Percentiles rank a stretch among this genome's conserved stretches.
Evolutionary conservation across 2,888 invertebrate species (phyloP).

Genomic region (Suillia variegata): DNA sequence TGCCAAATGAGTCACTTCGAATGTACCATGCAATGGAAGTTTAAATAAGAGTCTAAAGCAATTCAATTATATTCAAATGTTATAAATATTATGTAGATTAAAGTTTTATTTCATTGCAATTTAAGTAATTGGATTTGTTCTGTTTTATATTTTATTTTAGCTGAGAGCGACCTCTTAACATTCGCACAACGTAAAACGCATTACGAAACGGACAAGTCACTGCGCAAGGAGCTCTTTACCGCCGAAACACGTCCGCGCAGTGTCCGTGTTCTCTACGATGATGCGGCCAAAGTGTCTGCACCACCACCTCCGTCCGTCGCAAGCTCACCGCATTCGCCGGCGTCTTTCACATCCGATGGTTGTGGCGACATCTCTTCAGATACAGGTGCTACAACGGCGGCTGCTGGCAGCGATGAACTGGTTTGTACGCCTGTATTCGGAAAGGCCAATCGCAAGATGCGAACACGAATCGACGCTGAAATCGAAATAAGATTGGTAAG

Average conservation of each 20-base stretch:
- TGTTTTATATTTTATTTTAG: too few relatives aligned
- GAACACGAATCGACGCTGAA: conserved; percentile 76
- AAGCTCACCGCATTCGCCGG: conserved; percentile 39
- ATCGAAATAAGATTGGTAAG: conserved; percentile 89
- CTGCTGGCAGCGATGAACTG: conserved; percentile 65
- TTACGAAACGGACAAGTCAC: conserved; percentile 73
- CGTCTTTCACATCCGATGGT: conserved; percentile 33
- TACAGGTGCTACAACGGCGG: conserved; percentile 36
- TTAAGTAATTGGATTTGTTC: too few relatives aligned
- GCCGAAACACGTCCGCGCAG: conserved; percentile 75
- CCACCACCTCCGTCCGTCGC: conserved; percentile 23
- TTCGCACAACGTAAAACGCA: conserved; percentile 81
- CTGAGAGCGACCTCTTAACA: conserved; percentile 88
- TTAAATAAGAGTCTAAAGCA: too few relatives aligned
- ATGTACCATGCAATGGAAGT: too few relatives aligned
- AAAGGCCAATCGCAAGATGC: conserved; percentile 71
- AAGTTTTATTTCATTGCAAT: too few relatives aligned
- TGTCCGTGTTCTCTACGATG: conserved; percentile 78
- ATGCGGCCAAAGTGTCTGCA: conserved; percentile 67
- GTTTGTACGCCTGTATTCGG: conserved; percentile 83
- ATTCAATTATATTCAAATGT: too few relatives aligned
- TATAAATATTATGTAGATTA: too few relatives aligned
- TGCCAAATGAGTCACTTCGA: too few relatives aligned
- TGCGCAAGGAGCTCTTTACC: conserved; percentile 77
- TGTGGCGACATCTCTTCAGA: conserved; percentile 5